Evolutionary conservation across 2,113 vertebrate genomes (phyloP).

Genomic region (Phrynosoma blainvillii): DNA sequence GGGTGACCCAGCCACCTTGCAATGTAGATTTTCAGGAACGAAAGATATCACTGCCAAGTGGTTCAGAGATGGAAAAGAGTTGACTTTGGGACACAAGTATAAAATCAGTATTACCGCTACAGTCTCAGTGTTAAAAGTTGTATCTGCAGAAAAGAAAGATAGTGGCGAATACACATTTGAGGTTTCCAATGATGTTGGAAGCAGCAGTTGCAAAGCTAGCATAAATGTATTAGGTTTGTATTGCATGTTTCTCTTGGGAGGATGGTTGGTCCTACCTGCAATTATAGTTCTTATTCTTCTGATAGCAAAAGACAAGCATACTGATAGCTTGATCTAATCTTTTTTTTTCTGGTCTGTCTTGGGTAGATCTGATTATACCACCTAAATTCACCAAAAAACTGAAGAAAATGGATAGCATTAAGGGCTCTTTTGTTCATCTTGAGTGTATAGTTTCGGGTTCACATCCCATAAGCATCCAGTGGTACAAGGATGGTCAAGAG

Average conservation of each 20-base stretch:
- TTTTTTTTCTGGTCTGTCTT: conserved; percentile 64
- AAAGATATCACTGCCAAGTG: conserved; percentile 90
- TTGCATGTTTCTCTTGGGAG: conserved; percentile 4
- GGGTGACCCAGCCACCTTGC: conserved; percentile 93
- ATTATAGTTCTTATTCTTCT: not conserved
- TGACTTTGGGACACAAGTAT: conserved; percentile 85
- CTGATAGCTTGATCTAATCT: conserved; percentile 31
- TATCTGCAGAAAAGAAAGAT: conserved; percentile 88
- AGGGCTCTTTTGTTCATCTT: conserved; percentile 93
- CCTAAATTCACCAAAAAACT: conserved; percentile 96
- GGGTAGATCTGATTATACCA: conserved; percentile 94
- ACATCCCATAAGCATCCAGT: conserved; percentile 91
- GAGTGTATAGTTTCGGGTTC: conserved; percentile 96
- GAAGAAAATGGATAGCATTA: conserved; percentile 93
- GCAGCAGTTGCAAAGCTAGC: conserved; percentile 87
- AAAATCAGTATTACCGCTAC: conserved; percentile 90
- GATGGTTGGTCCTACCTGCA: not conserved
- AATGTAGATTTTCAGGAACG: conserved; percentile 93
- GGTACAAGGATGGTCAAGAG: conserved; percentile 93
- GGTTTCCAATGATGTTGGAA: conserved; percentile 93
- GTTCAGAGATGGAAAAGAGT: conserved; percentile 89
- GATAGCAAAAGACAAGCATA: conserved; percentile 5
- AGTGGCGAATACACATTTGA: conserved; percentile 91
- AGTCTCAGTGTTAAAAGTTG: conserved; percentile 90
- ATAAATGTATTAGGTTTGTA: conserved; percentile 93